Evolutionary conservation across 1,140 invertebrate species (phyloP).

Genomic region (Cryptotermes secundus): DNA sequence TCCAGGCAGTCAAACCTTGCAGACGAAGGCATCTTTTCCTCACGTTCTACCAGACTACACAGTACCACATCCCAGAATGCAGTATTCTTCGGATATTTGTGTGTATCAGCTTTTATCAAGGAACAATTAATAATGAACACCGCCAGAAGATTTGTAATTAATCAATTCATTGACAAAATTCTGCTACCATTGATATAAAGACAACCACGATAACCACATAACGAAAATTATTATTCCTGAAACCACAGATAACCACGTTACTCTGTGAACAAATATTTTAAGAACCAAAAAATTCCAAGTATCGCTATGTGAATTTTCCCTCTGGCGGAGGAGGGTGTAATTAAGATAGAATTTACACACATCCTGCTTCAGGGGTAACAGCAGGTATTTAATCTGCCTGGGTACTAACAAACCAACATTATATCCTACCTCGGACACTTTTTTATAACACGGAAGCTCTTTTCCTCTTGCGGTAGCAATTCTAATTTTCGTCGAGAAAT

Average conservation of each 20-base stretch:
- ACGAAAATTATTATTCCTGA: no score
- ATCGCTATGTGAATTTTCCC: background rate
- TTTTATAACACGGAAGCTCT: slow-evolving; percentile 1
- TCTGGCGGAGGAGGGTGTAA: background rate
- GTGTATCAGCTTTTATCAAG: no score
- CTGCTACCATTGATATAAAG: no score
- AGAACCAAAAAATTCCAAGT: background rate
- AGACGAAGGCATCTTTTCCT: no score
- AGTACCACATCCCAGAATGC: no score
- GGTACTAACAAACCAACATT: background rate
- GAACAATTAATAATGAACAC: no score
- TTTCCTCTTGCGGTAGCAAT: background rate
- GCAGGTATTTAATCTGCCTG: background rate
- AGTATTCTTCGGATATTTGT: no score
- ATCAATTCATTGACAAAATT: no score
- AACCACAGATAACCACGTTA: background rate
- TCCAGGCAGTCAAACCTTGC: no score
- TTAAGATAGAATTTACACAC: slow-evolving; percentile 17
- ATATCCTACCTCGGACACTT: background rate
- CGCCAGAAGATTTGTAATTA: no score
- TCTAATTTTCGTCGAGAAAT: slow-evolving; percentile 11
- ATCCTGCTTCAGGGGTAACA: background rate
- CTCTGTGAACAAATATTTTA: background rate
- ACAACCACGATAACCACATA: no score
- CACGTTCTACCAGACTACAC: no score